These are phyloP conservation scores for Aspidapion aeneum DNA, from an alignment of 2,888 invertebrate genomes.

Conservation along the genomic window DNA sequence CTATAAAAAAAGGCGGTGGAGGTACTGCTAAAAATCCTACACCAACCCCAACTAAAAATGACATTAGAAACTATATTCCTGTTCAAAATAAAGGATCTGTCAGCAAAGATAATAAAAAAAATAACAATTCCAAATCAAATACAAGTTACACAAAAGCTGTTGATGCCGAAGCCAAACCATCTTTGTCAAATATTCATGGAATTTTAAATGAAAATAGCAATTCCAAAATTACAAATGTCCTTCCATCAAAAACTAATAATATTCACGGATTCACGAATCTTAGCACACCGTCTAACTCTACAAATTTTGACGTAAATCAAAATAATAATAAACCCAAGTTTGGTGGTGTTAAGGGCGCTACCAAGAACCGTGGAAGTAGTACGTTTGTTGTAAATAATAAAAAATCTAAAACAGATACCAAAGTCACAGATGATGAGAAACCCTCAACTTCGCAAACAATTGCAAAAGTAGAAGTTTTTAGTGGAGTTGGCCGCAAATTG, in stretches of 20 bases:
- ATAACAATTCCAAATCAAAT: neutral
- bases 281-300: conserved; percentile 3
- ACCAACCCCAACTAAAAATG: conserved; percentile 10
- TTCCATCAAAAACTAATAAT: conserved; percentile 31
- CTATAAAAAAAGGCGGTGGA: conserved; percentile 22
- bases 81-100: conserved; percentile 2
- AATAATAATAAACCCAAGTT: neutral
- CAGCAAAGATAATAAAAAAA: conserved; percentile 4
- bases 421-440: neutral
- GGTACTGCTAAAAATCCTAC: conserved; percentile 15
- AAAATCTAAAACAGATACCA: conserved; percentile 18
- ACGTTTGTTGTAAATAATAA: conserved; percentile 33
- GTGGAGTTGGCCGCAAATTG: conserved; percentile 25
- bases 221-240: conserved; percentile 24
- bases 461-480: conserved; percentile 17
- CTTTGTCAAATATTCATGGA: conserved; percentile 19
- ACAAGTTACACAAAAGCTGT: neutral
- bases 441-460: neutral
- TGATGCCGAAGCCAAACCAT: neutral
- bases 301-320: neutral
- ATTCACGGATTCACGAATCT: conserved; percentile 33
- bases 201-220: conserved; percentile 18
- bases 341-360: conserved; percentile 34
- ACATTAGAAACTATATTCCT: conserved; percentile 36
- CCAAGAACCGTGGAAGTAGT: conserved; percentile 38